phyloP scores from a whole-genome alignment of 2,113 vertebrate species.

The Bagarius yarrelli region DNA sequence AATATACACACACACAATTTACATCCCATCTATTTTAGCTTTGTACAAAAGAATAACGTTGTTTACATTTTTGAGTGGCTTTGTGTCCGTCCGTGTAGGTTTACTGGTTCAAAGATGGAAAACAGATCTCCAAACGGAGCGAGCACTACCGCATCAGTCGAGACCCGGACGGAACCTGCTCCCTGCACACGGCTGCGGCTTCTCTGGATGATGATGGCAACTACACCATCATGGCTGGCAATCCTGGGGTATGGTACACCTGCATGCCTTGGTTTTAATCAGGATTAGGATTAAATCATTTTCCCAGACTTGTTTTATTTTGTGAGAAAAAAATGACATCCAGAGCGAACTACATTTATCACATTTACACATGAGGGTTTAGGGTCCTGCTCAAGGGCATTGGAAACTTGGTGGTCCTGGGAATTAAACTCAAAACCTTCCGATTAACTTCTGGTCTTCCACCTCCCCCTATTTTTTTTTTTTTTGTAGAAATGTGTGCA shows the following conservation, averaged over 20 bases:
- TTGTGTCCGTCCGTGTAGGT: slow-evolving; percentile 69
- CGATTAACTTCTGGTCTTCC: too few species aligned
- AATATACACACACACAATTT: not conserved
- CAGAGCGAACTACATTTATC: not conserved
- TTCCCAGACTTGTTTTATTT: not conserved
- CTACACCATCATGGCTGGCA: slow-evolving; percentile 94
- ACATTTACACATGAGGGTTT: too few species aligned
- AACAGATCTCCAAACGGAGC: slow-evolving; percentile 94
- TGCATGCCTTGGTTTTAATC: not conserved
- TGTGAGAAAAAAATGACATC: not conserved
- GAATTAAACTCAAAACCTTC: too few species aligned
- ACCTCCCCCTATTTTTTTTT: too few species aligned
- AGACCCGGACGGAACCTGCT: slow-evolving; percentile 88
- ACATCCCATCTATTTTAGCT: not conserved
- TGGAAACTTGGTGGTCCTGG: too few species aligned
- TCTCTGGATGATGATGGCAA: slow-evolving; percentile 97
- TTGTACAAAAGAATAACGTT: not conserved
- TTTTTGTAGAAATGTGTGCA: too few species aligned
- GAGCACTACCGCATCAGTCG: slow-evolving; percentile 92
- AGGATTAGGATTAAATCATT: not conserved
- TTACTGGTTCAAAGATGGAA: slow-evolving; percentile 99
- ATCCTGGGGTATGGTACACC: slow-evolving; percentile 84
- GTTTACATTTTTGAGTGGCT: not conserved
- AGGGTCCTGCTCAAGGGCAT: too few species aligned
- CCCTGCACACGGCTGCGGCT: slow-evolving; percentile 80